Conservation (phyloP, 1,140 invertebrate genomes). For the Mizuhopecten yessoensis region DNA sequence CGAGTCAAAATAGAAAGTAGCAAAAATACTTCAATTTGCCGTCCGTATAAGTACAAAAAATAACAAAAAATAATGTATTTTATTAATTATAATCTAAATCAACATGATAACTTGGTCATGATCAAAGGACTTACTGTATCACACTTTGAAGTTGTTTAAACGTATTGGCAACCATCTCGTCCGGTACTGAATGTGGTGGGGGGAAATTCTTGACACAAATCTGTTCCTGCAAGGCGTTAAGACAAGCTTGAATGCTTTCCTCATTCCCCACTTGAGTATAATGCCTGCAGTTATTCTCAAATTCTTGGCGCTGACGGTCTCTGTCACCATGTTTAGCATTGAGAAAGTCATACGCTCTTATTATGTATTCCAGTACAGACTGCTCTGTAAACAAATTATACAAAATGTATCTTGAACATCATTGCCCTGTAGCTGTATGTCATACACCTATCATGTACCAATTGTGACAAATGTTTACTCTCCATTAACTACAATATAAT, state of each 20-base stretch:
- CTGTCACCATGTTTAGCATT: not conserved
- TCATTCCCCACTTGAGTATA: not conserved
- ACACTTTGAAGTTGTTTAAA: not conserved
- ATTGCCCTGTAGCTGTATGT: no score
- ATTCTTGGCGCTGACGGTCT: not conserved
- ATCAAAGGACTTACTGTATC: not conserved
- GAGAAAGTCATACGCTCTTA: not conserved
- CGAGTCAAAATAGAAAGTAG: no score
- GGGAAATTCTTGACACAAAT: not conserved
- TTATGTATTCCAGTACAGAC: constrained; percentile 2
- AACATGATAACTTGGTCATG: no score
- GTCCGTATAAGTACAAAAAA: no score
- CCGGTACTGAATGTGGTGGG: not conserved
- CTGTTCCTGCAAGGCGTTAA: not conserved
- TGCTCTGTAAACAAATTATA: not conserved
- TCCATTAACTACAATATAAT: no score
- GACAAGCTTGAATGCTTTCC: not conserved
- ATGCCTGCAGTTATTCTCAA: not conserved
- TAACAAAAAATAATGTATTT: no score
- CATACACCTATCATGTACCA: no score
- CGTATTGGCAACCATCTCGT: not conserved
- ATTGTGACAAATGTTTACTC: no score
- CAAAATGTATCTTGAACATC: no score
- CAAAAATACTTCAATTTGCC: no score
- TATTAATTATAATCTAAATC: no score